phyloP scores from a whole-genome alignment of 1,140 invertebrate species.

The Probaryconus sp. region DNA sequence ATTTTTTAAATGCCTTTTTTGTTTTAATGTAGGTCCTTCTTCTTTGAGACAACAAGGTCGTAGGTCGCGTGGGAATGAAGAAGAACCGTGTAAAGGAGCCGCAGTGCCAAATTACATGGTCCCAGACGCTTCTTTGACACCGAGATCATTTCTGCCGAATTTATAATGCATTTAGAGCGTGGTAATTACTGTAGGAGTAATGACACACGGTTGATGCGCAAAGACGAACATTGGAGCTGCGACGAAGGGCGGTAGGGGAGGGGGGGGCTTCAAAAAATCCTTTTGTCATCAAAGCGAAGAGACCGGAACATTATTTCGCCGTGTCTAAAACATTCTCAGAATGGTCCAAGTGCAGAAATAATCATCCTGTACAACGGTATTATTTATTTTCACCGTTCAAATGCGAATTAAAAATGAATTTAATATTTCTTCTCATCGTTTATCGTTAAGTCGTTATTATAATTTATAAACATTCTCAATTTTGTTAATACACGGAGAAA shows the following conservation, averaged over 20 bases:
- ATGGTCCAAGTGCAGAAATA: constrained; percentile 7
- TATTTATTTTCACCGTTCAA: too few species aligned
- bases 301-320: constrained; percentile 44
- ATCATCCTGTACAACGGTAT: background rate
- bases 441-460: too few species aligned
- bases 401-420: background rate
- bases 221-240: constrained; percentile 40
- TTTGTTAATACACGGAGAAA: too few species aligned
- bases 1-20: constrained; percentile 30
- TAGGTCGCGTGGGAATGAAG: constrained; percentile 71
- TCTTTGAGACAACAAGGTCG: constrained; percentile 58
- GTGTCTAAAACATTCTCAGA: constrained; percentile 49
- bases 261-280: constrained; percentile 30
- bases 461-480: too few species aligned
- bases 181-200: constrained; percentile 40
- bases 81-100: constrained; percentile 63
- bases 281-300: constrained; percentile 40
- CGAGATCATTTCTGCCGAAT: constrained; percentile 26
- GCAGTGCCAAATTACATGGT: constrained; percentile 67
- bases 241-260: too few species aligned
- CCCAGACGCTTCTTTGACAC: constrained; percentile 50
- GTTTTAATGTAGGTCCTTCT: constrained; percentile 5
- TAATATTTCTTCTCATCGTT: background rate
- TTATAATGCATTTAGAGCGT: constrained; percentile 27
- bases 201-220: constrained; percentile 46